These are phyloP conservation scores for Pollachius pollachius DNA, from an alignment of 2,113 vertebrate genomes.

Conservation along the genomic window DNA sequence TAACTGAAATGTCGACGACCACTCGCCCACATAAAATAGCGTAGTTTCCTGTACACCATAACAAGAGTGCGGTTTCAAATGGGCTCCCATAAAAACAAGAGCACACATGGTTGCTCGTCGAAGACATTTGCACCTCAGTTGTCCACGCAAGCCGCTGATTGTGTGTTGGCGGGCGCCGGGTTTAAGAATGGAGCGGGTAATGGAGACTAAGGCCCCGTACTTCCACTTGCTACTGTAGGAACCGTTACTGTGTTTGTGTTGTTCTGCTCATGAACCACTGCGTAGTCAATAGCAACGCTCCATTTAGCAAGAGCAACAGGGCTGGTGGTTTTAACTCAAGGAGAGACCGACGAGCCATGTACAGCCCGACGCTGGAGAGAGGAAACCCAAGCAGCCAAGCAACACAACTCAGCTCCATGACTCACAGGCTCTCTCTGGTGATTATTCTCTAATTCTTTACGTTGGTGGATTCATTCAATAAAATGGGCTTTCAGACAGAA, in stretches of 20 bases:
- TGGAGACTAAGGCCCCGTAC: constrained; percentile 24
- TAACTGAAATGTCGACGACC: background rate
- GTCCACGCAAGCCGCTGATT: background rate
- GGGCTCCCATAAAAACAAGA: background rate
- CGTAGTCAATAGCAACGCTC: constrained; percentile 15
- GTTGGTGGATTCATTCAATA: too few species aligned
- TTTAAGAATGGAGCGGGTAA: constrained; percentile 13
- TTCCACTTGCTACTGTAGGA: constrained; percentile 26
- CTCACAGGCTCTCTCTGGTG: too few species aligned
- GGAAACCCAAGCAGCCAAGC: constrained; percentile 22
- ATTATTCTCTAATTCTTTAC: too few species aligned
- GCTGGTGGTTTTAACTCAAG: constrained; percentile 30
- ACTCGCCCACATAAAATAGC: constrained; percentile 3
- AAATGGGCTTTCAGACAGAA: too few species aligned
- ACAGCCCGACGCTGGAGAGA: background rate
- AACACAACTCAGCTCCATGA: constrained; percentile 7
- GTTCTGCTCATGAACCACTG: constrained; percentile 36
- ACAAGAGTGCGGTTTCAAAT: background rate
- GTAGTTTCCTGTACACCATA: background rate
- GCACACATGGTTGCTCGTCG: background rate
- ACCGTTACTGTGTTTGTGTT: constrained; percentile 29
- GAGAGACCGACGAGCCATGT: constrained; percentile 17
- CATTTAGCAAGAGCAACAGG: constrained; percentile 11
- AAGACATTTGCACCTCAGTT: background rate
- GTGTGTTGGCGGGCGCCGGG: background rate